Evolutionary conservation across 37 sponge, comb jelly and placozoan genomes (phyloP), one percentile per base, ranked within the genome.

Genomic region (Cliona cf. orientalis): DNA sequence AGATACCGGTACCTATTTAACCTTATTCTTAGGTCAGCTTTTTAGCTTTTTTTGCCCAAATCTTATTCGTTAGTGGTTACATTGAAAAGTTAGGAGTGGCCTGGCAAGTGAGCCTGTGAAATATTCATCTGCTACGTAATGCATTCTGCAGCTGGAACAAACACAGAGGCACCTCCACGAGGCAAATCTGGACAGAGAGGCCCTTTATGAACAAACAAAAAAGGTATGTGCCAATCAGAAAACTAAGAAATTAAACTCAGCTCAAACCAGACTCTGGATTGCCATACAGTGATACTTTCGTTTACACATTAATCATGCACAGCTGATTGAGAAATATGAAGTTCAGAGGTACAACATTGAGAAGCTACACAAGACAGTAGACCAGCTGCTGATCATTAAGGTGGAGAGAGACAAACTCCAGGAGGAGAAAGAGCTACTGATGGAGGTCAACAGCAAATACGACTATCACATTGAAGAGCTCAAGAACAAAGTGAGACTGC

Each of bases 91-190:
- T n/a, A n/a, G n/a, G n/a, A n/a, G n/a, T n/a, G n/a, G n/a, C n/a
- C n/a, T n/a, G n/a, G n/a, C n/a, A n/a, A n/a, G n/a, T n/a, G n/a
- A n/a, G n/a, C n/a, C n/a, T n/a, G n/a, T n/a, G n/a, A n/a, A n/a
- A n/a, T n/a, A n/a, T n/a, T n/a, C n/a, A n/a, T n/a, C n/a, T n/a
- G n/a, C n/a, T n/a, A n/a, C n/a, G n/a, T n/a, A n/a, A n/a, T n/a
- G n/a, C n/a, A n/a, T n/a, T n/a, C n/a, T n/a, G n/a, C n/a, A 88
- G 89, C 55, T 81, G 55, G 72, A 88, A 11, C 9, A 31, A 22
- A 61, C 72, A 2, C 58, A 70, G 23, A 81, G 26, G 22, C 25
- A 34, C 12, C 89, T 88, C n/a, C 59, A 81, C 14, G 82, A 88
- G 45, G 79, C 89, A 21, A 76, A 75, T 41, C 7, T 75, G 23